Conservation (phyloP, 2,113 vertebrate species). For the Nycticorax nycticorax region DNA sequence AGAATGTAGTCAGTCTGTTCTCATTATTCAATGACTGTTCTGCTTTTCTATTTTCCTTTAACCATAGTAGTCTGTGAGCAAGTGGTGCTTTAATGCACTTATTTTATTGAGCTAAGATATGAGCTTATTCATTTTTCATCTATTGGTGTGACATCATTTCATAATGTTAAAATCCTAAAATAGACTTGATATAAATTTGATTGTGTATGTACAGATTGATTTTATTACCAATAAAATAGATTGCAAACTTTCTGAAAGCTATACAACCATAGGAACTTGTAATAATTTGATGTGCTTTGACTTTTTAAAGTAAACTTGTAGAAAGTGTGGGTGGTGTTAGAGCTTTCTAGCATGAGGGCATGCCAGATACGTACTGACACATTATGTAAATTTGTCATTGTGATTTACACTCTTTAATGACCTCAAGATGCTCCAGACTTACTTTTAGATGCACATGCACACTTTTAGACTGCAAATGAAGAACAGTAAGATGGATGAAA, state of each 20-base stretch:
- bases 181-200: neutral
- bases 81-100: neutral
- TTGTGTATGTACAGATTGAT: neutral
- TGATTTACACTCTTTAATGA: conserved; percentile 43
- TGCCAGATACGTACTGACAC: neutral
- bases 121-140: neutral
- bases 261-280: neutral
- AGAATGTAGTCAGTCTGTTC: neutral
- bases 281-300: neutral
- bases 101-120: neutral
- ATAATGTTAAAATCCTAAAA: neutral
- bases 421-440: conserved; percentile 29
- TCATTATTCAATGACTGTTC: neutral
- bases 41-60: neutral
- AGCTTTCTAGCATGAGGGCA: neutral
- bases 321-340: neutral
- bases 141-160: neutral
- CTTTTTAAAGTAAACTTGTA: neutral
- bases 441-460: neutral
- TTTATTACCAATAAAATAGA: neutral
- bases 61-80: neutral
- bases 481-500: conserved; percentile 13
- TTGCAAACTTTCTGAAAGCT: neutral
- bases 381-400: conserved; percentile 30
- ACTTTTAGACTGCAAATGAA: neutral